Evolutionary conservation across 2,888 invertebrate species (phyloP).

Genomic region (Cheilosia variabilis): DNA sequence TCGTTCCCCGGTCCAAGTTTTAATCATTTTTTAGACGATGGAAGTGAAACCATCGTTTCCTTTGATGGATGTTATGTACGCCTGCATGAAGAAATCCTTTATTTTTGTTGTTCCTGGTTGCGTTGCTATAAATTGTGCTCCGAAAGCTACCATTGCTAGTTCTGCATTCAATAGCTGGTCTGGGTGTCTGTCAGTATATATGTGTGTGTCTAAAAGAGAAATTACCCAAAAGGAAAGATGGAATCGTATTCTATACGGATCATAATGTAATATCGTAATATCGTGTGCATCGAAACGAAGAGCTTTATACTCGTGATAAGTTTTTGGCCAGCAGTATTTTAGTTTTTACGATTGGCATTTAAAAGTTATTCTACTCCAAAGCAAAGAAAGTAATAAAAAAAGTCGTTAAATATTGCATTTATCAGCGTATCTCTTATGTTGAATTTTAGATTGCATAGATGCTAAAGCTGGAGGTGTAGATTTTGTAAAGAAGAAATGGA

Average conservation of each 20-base stretch:
- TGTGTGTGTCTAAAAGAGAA: conserved; percentile 7
- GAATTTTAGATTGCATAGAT: conserved; percentile 36
- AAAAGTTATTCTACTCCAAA: conserved; percentile 50
- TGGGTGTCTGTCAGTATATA: neutral
- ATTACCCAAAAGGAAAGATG: conserved; percentile 48
- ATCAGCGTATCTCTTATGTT: conserved; percentile 43
- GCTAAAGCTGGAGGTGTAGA: conserved; percentile 11
- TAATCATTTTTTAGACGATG: conserved; percentile 53
- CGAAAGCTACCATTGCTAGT: conserved; percentile 31
- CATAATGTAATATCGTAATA: conserved; percentile 62
- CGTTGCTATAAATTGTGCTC: conserved; percentile 44
- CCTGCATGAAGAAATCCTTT: conserved; percentile 48
- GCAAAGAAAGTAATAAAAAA: conserved; percentile 60
- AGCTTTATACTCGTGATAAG: conserved; percentile 57
- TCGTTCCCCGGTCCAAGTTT: conserved; percentile 45
- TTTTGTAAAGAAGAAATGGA: neutral
- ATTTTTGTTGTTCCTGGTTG: conserved; percentile 51
- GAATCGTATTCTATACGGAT: conserved; percentile 52
- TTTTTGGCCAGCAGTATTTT: conserved; percentile 58
- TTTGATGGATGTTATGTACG: conserved; percentile 42
- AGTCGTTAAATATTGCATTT: conserved; percentile 56
- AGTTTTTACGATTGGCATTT: conserved; percentile 66
- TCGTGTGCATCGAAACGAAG: conserved; percentile 55
- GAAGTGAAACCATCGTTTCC: conserved; percentile 36
- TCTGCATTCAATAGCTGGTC: conserved; percentile 30